Evolutionary conservation across 2,113 vertebrate genomes (phyloP), one percentile per base, ranked within the genome.

Genomic region (Myotis davidii): DNA sequence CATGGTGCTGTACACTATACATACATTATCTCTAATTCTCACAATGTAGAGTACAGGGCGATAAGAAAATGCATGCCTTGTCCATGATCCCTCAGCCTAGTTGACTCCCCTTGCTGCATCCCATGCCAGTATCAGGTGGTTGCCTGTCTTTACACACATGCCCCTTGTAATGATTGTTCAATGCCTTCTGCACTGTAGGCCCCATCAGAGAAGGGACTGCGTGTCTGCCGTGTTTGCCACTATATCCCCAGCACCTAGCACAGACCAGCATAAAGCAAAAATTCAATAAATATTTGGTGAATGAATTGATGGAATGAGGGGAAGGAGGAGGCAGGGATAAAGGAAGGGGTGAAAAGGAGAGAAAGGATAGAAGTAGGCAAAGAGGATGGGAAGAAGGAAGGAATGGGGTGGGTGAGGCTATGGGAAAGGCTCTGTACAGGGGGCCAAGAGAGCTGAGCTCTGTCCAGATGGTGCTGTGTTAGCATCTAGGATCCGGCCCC

Each of bases 41-140:
- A 21, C 16, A 27, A 8, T 65, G 64, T 27, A 67, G 34, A 76
- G 59, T 0, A 32, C 52, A 69, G 17, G 59, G 37, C 37, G 27
- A 9, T 7, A 23, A 73, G 25, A 27, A 6, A 23, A 3, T 6
- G 18, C 27, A 6, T 2, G 10, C 48, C 9, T 48, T 42, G 69
- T 23, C 64, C 7, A 0, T 2, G 18, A 78, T 7, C 10, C 27
- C 72, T 69, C 32, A 21, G 27, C 17, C 61, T 84, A 42, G 5
- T 4, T 1, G 32, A 52, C 39, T n/a, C 4, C 54, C 27, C 50
- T 76, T 8, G 10, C 54, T 13, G 14, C 56, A 2, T 16, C 29
- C n/a, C 73, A 27, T 20, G 34, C 34, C 2, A 0, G 39, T 23
- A 3, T 39, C 1, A 0, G 32, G 5, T 3, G 25, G 25, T 54